Evolutionary conservation across 2,888 invertebrate species (phyloP), one percentile per base, ranked within the genome.

Genomic region (Quadroppia sp.): DNA sequence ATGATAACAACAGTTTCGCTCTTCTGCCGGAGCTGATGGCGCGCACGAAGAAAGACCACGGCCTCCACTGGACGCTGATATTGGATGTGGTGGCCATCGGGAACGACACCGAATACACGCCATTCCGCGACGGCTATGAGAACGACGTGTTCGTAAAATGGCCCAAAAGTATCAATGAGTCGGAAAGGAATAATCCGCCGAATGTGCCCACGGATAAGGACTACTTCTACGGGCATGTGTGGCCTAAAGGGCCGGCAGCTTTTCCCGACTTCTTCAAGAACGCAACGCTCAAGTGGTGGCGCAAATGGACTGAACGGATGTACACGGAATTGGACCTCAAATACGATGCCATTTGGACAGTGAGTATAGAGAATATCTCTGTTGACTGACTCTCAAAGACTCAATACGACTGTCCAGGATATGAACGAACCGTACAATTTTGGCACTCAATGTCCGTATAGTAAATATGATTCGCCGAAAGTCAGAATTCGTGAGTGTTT

Each of bases 1-100:
- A 88, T 79, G 87, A 90, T 80, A 82, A 83, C 17, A 81, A 81
- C 0, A 86, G 85, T 45, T 91, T 85, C 81, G 84, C 84, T 61
- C 87, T 86, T 2, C 82, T 91, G 50, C 88, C 89, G 0, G 82
- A 86, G n/a, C 91, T 90, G 78, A 87, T 91, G 0, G 1, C 30
- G 0, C 70, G 76, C 2, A 32, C 64, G 1, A 56, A 72, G 25
- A 20, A 1, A 1, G 25, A 69, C 2, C 11, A 69, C 20, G 45
- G 45, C 25, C 42, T 69, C 13, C 69, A 20, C 1, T 69, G 69
- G 69, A 36, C 42, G 9, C 25, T 45, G 1, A 69, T 69, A 0
- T 6, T 69, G 25, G 69, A 69, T 28, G 25, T 28, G 25, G 69
- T 7, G 7, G 45, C 45, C 13, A 25, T 45, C 25, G 69, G 20